Evolutionary conservation across 1,140 invertebrate species (phyloP).

Genomic region (Drosophila navojoa): DNA sequence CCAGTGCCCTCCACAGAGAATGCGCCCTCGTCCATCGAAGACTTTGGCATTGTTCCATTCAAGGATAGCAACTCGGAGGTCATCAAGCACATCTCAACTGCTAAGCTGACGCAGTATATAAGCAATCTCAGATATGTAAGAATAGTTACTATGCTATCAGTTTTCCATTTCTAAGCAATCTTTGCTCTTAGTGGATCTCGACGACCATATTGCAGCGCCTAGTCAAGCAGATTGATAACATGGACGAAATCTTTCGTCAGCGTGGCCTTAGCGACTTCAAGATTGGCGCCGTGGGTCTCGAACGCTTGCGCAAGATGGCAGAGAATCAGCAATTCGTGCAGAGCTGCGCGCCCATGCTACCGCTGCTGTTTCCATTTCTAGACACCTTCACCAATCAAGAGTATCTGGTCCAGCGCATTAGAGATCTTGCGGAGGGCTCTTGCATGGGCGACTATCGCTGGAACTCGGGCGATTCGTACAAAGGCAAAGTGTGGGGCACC

Average conservation of each 20-base stretch:
- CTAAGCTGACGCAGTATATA: conserved; percentile 77
- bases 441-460: conserved; percentile 93
- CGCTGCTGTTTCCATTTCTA: conserved; percentile 90
- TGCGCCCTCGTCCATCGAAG: conserved; percentile 70
- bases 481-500: conserved; percentile 91
- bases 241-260: conserved; percentile 87
- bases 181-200: conserved; percentile 88
- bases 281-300: conserved; percentile 88
- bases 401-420: conserved; percentile 91
- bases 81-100: conserved; percentile 76
- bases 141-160: neutral
- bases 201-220: conserved; percentile 90
- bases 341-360: conserved; percentile 88
- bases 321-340: conserved; percentile 86
- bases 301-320: conserved; percentile 88
- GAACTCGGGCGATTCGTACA: conserved; percentile 89
- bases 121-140: conserved; percentile 77
- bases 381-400: conserved; percentile 92
- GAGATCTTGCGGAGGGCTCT: conserved; percentile 90
- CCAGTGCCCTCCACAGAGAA: conserved; percentile 60
- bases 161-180: fast-evolving
- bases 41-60: conserved; percentile 62
- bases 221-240: conserved; percentile 88
- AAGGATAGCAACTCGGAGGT: conserved; percentile 80
- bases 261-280: conserved; percentile 89